phyloP scores from a whole-genome alignment of 2,113 vertebrate genomes.

The Cathartes aura region DNA sequence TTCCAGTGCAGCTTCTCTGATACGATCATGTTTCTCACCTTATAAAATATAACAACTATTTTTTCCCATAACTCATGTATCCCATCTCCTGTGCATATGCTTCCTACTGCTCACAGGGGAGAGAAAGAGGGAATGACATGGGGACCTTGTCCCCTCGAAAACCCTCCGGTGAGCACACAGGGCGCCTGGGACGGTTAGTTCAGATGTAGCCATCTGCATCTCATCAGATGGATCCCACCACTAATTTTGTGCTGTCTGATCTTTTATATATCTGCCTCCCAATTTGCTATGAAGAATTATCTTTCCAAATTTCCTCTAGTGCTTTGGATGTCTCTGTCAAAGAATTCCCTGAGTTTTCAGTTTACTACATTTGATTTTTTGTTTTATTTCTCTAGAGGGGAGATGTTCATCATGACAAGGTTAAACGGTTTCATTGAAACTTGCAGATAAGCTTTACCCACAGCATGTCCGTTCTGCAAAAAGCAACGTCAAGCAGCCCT shows the following conservation, averaged over 20 bases:
- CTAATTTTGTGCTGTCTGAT: background rate
- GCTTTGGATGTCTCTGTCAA: background rate
- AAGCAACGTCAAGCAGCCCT: background rate
- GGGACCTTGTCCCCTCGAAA: background rate
- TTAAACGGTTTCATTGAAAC: background rate
- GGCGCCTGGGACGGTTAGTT: background rate
- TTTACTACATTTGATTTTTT: background rate
- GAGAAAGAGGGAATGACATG: background rate
- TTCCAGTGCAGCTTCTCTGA: background rate
- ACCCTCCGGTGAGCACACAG: background rate
- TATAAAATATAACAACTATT: background rate
- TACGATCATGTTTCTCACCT: background rate
- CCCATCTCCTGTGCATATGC: accelerated
- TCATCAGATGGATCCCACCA: background rate
- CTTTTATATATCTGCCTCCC: background rate
- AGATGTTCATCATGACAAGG: background rate
- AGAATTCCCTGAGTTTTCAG: background rate
- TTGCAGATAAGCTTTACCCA: background rate
- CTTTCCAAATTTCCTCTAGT: background rate
- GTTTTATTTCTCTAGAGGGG: background rate
- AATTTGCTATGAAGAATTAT: background rate
- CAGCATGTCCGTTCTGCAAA: background rate
- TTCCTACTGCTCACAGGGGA: background rate
- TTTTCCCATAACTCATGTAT: background rate
- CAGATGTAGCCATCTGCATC: background rate